A percentile compares a stretch with the other conserved stretches of the same genome.
These are phyloP conservation scores for Pimephales promelas DNA, from an alignment of 2,113 vertebrate species.

Conservation along the genomic window DNA sequence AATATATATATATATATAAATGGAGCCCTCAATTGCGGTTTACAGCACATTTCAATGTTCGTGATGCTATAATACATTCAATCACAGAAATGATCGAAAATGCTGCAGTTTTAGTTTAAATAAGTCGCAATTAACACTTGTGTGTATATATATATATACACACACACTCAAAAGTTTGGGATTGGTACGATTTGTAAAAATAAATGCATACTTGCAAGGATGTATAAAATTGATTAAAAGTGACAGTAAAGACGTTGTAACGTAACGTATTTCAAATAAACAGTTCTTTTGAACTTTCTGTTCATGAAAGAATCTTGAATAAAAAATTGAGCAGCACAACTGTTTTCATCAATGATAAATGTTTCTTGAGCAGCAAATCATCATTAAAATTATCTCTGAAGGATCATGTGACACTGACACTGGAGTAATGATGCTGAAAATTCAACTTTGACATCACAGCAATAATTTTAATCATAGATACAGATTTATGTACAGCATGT, in stretches of 20 bases:
- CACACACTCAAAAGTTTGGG: background rate
- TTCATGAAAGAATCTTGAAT: background rate
- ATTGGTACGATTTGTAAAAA: background rate
- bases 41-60: background rate
- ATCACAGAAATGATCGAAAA: background rate
- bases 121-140: background rate
- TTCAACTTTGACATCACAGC: background rate
- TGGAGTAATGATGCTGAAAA: conserved; percentile 1
- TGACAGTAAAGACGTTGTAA: background rate
- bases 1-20: background rate
- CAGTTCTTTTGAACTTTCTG: background rate
- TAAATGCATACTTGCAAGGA: background rate
- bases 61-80: background rate
- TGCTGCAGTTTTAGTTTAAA: background rate
- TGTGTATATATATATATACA: background rate
- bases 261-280: background rate
- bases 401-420: background rate
- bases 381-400: background rate
- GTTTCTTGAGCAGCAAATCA: background rate
- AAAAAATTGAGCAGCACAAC: background rate
- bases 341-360: background rate
- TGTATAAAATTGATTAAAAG: background rate
- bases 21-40: background rate
- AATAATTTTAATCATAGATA: background rate
- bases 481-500: no score